Evolutionary conservation across 2,888 invertebrate species (phyloP).

Genomic region (Steinernema carpocapsae): DNA sequence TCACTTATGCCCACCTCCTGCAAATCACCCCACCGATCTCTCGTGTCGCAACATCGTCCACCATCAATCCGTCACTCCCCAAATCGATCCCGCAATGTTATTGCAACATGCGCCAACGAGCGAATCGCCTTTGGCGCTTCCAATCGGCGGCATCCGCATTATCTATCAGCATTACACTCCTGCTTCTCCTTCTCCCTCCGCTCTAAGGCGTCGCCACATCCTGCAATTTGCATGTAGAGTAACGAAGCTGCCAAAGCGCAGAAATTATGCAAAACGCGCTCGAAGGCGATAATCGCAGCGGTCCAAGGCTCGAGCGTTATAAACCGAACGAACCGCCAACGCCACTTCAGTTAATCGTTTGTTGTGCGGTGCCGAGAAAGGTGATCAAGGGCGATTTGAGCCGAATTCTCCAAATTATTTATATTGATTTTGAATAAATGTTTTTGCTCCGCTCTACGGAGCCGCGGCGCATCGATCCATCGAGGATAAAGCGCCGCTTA

Average conservation of each 20-base stretch:
- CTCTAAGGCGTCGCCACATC: constrained; percentile 49
- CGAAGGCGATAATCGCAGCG: too few species aligned
- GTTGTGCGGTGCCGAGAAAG: neutral
- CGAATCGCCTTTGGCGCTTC: neutral
- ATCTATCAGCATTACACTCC: constrained; percentile 8
- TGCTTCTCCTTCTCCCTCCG: constrained; percentile 40
- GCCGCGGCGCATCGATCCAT: constrained; percentile 10
- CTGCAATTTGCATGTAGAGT: constrained; percentile 30
- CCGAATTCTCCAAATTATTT: neutral
- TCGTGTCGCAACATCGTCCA: neutral
- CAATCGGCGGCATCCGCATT: neutral
- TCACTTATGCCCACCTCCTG: too few species aligned
- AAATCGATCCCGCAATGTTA: constrained; percentile 25
- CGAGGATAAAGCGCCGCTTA: constrained; percentile 28
- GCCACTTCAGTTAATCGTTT: neutral
- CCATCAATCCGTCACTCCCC: neutral
- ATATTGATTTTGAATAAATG: constrained; percentile 26
- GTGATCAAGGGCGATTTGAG: neutral
- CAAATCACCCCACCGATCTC: neutral
- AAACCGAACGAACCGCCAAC: too few species aligned
- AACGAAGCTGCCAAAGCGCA: neutral
- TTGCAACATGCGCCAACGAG: constrained; percentile 19
- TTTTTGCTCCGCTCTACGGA: constrained; percentile 8
- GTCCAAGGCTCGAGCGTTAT: too few species aligned
- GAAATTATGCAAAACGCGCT: constrained; percentile 26